Base-by-base conservation (phyloP, 2,888 invertebrate genomes). In the Onchidella celtica region DNA sequence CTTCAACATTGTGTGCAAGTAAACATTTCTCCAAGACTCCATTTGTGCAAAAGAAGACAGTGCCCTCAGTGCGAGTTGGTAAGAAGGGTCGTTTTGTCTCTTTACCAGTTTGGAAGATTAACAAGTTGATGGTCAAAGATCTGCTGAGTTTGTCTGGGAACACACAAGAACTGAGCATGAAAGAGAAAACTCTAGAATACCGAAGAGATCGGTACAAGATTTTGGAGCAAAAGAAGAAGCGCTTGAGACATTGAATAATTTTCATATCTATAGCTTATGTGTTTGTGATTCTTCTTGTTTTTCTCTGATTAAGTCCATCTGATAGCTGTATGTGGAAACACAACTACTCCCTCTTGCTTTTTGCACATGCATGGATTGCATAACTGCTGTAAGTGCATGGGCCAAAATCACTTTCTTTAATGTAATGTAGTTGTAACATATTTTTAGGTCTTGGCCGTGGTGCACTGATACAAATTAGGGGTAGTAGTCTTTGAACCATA, bases 91-190 rank as follows among this genome's bases (percentile, higher is more conserved):
- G 66, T 40, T 63, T 66, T 55, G 38, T 77, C 27, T 9, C 36
- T 34, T 3, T 77, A 21, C 77, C 77, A 38, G 68, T 34, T 32
- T 32, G 57, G 14, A 68, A 66, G 6, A 27, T 77, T 3, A 77
- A 77, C 40, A 32, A 63, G 27, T 34, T 68, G 11, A 77, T 77
- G 77, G 77, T 77, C 66, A 47, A 57, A 57, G 77, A 77, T 36
- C 29, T 77, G 24, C 68, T 77, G 1, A 55, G 57, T n/a, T 29
- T 77, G 66, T 77, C 77, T 38, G 77, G 77, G 27, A 63, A 65
- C 36, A 77, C 40, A 27, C 32, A 55, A 57, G 77, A 77, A 68
- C 21, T 17, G 11, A 68, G 36, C 57, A 77, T 77, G 1, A 66
- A 55, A 24, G 68, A 66, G 24, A 17, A 2, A 47, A 77, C 68